phyloP scores from a whole-genome alignment of 2,888 invertebrate species.

The Stenotaenia linearis region DNA sequence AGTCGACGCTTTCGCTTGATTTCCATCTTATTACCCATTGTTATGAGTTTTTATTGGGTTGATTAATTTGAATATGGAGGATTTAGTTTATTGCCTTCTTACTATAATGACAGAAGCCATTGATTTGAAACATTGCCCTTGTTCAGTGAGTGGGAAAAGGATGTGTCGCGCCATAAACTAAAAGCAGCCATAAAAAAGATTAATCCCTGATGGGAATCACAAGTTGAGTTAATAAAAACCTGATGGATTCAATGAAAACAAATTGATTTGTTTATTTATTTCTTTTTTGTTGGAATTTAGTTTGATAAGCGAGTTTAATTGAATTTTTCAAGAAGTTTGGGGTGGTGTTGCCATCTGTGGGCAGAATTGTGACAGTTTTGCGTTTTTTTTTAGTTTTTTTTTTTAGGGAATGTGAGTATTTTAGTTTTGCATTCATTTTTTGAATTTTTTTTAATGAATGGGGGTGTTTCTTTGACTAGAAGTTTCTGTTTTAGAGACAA shows the following conservation, averaged over 20 bases:
- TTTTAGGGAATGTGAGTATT: too few relatives aligned
- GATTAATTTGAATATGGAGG: constrained; percentile 11
- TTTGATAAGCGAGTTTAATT: too few relatives aligned
- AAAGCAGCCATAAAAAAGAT: constrained; percentile 13
- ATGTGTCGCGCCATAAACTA: not conserved
- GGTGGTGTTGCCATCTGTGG: too few relatives aligned
- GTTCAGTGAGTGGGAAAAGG: not conserved
- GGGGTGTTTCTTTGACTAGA: too few relatives aligned
- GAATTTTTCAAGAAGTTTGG: too few relatives aligned
- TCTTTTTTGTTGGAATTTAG: not conserved
- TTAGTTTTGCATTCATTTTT: too few relatives aligned
- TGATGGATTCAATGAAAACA: not conserved
- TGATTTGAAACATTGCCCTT: constrained; percentile 11
- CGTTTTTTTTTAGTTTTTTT: too few relatives aligned
- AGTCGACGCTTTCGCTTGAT: not conserved
- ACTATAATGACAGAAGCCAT: constrained; percentile 8
- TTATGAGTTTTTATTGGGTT: constrained; percentile 4
- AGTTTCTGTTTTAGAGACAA: too few relatives aligned
- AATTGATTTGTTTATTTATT: not conserved
- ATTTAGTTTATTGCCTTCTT: constrained; percentile 14
- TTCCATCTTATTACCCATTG: not conserved
- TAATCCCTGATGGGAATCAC: constrained; percentile 19
- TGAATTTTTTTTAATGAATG: too few relatives aligned
- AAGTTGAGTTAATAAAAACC: constrained; percentile 3
- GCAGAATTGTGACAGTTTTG: too few relatives aligned